Base-by-base conservation (phyloP, 1,140 invertebrate species). In the Spodoptera litura region DNA sequence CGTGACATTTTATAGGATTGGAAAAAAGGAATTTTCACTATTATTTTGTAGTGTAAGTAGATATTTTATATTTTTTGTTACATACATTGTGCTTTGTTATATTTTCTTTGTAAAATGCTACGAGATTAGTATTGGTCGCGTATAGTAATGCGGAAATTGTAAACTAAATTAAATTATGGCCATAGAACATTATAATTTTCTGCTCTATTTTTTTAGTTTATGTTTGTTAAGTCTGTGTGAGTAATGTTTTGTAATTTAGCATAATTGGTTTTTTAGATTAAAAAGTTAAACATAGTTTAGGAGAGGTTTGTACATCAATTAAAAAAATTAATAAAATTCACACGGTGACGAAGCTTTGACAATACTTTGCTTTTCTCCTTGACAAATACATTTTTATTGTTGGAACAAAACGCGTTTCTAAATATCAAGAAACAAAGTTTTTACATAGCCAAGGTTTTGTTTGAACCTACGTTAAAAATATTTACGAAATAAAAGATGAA, bases 1-100 rank as follows among this genome's bases (percentile, higher is more conserved):
- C 58, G 73, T 75, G 73, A 75, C 58, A 64, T 75, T 75, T 58
- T 59, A n/a, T 35, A 62, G 59, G 59, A 75, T 61, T 53, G 44
- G 44, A 13, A 25, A 64, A 62, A 62, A 75, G 73, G 59, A 75
- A 49, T 75, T 51, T 75, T 75, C 51, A 31, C 44, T 11, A 20
- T 38, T 64, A 44, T 64, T 71, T 64, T 75, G 3, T 53, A 53
- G 20, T 53, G 73, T 75, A 35, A 75, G 73, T 75, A 75, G 1
- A 44, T 53, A 44, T 64, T 56, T 56, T 56, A 35, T 31, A 12
- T 6, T 61, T 72, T 15, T 72, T 61, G 31, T 73, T 59, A 10
- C 25, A 11, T n/a, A 53, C 64, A 55, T 58, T 72, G 35, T 59
- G 71, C 71, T 73, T 73, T 73, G 56, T 61, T 56, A 15, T 52